Evolutionary conservation across 2,113 vertebrate species (phyloP).

Genomic region (Leucosticte australis): DNA sequence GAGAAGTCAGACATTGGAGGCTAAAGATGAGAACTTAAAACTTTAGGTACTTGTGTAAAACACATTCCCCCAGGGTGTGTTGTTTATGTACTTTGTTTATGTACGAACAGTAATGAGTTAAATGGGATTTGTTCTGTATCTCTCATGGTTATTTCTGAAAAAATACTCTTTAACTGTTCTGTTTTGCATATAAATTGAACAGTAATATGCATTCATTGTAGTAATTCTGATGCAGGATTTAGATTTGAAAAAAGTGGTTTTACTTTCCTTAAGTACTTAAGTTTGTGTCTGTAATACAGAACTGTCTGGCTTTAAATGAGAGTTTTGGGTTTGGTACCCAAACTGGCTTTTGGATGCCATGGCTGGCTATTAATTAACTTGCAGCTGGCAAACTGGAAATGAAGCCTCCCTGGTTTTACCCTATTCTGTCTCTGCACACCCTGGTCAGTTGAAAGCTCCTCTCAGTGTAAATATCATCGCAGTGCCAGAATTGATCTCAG

Average conservation of each 20-base stretch:
- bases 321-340: not conserved
- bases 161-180: not conserved
- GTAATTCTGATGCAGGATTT: not conserved
- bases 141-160: not conserved
- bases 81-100: not conserved
- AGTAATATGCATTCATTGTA: not conserved
- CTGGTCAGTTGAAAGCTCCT: not conserved
- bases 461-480: not conserved
- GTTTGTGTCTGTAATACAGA: not conserved
- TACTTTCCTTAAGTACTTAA: not conserved
- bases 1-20: not conserved
- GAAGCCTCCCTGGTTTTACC: not conserved
- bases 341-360: not conserved
- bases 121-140: not conserved
- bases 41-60: not conserved
- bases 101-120: not conserved
- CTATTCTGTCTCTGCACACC: not conserved
- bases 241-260: not conserved
- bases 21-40: not conserved
- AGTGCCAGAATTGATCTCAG: not conserved
- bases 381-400: not conserved
- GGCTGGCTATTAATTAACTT: not conserved
- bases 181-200: not conserved
- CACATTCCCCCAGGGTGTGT: not conserved
- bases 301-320: not conserved